Base-by-base conservation (phyloP, 2,888 invertebrate genomes). In the Xanthia icteritia region DNA sequence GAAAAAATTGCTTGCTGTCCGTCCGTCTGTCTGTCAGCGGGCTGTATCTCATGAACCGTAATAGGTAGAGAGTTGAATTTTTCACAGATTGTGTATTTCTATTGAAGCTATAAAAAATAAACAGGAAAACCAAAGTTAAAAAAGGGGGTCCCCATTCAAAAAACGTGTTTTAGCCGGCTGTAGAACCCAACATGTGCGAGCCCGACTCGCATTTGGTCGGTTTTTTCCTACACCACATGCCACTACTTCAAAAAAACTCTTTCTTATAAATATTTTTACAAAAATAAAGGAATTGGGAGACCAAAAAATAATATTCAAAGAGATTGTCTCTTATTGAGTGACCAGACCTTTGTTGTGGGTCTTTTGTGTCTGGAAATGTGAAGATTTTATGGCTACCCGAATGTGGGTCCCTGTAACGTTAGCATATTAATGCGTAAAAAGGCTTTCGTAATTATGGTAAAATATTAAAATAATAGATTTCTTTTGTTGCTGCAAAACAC, bases 281-380 rank as follows among this genome's bases (percentile, higher is more conserved):
- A 83, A 86, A 82, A 86, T 80, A 90, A 84, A 85, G 73, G 61
- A 81, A 48, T 58, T 42, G 0, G 20, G 6, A 13, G 31, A 13
- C 20, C 31, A 61, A 70, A 84, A 89, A 45, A 87, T 82, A 83
- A 80, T 82, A 5, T 9, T 88, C 80, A 76, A 67, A 79, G 77
- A 86, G 89, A 90, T 90, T 90, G 89, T 86, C 87, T 88, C 85
- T 88, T 86, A 90, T 91, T 91, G 90, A 89, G 79, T 73, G 67
- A 79, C 76, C 79, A 75, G 72, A 83, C 88, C 86, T 88, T 92
- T 92, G 90, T 90, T 87, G 83, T 48, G 76, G 68, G 60, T 86
- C 86, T 83, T 86, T 90, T 92, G 91, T 90, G 85, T 82, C 78
- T 72, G 74, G 80, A 85, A 85, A 86, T 84, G 86, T 81, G 79